Conservation (phyloP, 1,140 invertebrate genomes). For the Drosophila insularis region DNA sequence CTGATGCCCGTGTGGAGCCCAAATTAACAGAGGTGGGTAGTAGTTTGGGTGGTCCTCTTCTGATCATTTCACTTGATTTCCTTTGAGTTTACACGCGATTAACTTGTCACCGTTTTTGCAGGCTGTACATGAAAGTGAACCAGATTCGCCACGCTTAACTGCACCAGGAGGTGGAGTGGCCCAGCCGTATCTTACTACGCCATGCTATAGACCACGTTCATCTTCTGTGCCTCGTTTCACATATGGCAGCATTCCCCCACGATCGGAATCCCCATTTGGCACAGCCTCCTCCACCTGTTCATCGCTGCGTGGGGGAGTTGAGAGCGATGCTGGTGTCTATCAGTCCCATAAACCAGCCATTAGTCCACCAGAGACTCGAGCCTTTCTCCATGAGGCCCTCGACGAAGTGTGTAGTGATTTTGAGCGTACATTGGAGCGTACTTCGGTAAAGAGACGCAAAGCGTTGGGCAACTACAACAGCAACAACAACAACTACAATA, state of each 20-base stretch:
- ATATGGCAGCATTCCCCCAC: slow-evolving; percentile 56
- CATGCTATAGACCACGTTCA: slow-evolving; percentile 62
- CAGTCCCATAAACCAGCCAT: slow-evolving; percentile 47
- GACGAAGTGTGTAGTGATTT: slow-evolving; percentile 89
- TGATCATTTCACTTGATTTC: slow-evolving; percentile 15
- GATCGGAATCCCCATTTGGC: slow-evolving; percentile 73
- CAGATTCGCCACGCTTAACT: slow-evolving; percentile 68
- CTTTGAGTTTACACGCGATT: slow-evolving; percentile 43
- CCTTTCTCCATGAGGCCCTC: slow-evolving; percentile 83
- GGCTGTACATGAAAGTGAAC: slow-evolving; percentile 77
- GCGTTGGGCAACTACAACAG: slow-evolving; percentile 21
- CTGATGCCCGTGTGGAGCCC: slow-evolving; percentile 63
- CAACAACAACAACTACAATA: slow-evolving; percentile 22
- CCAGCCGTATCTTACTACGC: slow-evolving; percentile 41
- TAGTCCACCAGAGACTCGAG: slow-evolving; percentile 73
- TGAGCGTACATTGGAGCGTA: slow-evolving; percentile 87
- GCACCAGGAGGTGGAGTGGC: slow-evolving; percentile 5
- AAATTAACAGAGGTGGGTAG: slow-evolving; percentile 70
- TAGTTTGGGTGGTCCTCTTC: slow-evolving; percentile 18
- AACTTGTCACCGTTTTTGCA: slow-evolving; percentile 63
- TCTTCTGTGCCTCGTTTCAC: slow-evolving; percentile 76
- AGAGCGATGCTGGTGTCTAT: slow-evolving; percentile 69
- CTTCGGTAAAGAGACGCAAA: slow-evolving; percentile 77
- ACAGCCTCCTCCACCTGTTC: slow-evolving; percentile 79
- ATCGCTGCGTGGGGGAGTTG: slow-evolving; percentile 68